These are phyloP conservation scores for Dysmachus trigonus DNA, from an alignment of 2,888 invertebrate genomes.

Conservation along the genomic window DNA sequence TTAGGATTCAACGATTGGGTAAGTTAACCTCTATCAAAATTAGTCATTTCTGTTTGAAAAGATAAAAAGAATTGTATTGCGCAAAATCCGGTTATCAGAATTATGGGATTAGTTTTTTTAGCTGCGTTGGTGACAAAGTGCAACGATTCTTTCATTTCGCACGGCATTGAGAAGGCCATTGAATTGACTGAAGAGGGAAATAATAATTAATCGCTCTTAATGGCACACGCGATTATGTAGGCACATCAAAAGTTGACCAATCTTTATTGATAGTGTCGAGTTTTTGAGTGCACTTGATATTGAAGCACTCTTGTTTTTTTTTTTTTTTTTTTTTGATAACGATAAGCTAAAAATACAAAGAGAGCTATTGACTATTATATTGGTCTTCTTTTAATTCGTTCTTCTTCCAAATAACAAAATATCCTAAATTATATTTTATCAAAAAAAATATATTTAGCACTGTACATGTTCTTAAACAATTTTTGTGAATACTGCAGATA, in stretches of 20 bases:
- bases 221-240: not conserved
- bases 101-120: not conserved
- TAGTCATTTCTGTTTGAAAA: not conserved
- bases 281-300: not conserved
- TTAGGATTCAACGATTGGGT: slow-evolving; percentile 93
- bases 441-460: no score
- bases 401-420: no score
- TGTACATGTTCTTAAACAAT: no score
- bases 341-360: not conserved
- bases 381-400: no score
- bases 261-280: not conserved
- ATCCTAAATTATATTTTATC: no score
- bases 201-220: not conserved
- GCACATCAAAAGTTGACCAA: not conserved
- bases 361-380: no score
- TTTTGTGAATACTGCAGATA: no score
- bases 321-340: not conserved
- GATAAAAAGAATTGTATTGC: not conserved
- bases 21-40: slow-evolving; percentile 58
- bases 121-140: not conserved
- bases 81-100: not conserved
- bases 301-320: no score
- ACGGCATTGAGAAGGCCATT: slow-evolving; percentile 34
- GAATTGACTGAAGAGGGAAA: not conserved
- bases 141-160: not conserved